Conservation (phyloP, 2,113 vertebrate species). For the Taurulus bubalis region DNA sequence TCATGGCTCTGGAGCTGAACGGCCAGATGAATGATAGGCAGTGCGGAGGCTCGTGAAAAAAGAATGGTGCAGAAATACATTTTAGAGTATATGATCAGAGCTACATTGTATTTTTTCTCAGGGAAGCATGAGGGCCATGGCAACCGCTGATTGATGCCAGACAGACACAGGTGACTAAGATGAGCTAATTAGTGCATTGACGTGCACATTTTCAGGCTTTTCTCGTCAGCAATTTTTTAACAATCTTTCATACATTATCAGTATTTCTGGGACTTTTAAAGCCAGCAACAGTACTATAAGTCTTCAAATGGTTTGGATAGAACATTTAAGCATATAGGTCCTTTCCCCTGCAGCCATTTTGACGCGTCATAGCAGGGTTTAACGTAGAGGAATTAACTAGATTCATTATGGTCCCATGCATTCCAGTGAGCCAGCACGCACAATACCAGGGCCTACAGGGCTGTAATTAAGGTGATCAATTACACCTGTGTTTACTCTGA, state of each 20-base stretch:
- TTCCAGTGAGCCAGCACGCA: background rate
- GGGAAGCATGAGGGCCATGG: no score
- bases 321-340: background rate
- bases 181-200: background rate
- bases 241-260: no score
- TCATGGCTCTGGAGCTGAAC: background rate
- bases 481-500: background rate
- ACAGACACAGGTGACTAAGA: no score
- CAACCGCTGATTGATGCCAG: no score
- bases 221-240: background rate
- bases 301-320: background rate
- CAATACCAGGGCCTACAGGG: background rate
- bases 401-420: background rate
- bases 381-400: background rate
- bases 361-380: background rate
- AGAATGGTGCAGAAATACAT: background rate
- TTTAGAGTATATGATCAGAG: background rate
- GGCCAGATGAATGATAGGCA: background rate
- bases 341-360: background rate
- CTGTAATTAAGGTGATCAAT: background rate
- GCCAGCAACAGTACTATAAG: background rate
- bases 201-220: background rate
- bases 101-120: no score
- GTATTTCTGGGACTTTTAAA: background rate
- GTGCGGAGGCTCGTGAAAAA: background rate